Conservation (phyloP, 2,888 invertebrate genomes). For the Pseudoips prasinana region DNA sequence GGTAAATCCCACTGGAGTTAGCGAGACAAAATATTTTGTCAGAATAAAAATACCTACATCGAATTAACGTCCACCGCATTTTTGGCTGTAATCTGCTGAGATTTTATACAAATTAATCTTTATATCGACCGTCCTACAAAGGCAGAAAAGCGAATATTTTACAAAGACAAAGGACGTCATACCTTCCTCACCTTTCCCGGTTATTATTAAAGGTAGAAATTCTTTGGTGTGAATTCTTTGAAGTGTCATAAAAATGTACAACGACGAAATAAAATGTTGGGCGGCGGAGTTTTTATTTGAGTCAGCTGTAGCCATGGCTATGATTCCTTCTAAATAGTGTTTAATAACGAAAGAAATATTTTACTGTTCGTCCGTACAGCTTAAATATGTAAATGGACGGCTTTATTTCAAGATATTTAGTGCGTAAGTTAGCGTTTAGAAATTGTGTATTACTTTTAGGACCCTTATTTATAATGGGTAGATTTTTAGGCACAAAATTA, state of each 20-base stretch:
- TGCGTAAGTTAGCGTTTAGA: no score
- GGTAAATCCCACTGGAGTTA: conserved; percentile 21
- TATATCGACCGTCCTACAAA: conserved; percentile 13
- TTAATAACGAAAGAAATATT: conserved; percentile 1
- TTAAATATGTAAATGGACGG: no score
- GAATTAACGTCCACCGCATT: conserved; percentile 11
- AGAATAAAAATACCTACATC: conserved; percentile 9
- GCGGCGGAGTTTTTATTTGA: conserved; percentile 22
- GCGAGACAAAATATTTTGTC: conserved; percentile 16
- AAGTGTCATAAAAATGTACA: conserved; percentile 39
- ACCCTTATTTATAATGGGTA: no score
- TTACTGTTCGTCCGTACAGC: no score
- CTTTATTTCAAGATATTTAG: no score
- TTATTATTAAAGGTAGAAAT: conserved; percentile 37
- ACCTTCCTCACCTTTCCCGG: conserved; percentile 24
- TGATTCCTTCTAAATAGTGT: conserved; percentile 5
- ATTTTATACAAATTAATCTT: conserved; percentile 21
- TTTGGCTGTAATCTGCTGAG: conserved; percentile 16
- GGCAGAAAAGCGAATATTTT: conserved; percentile 14
- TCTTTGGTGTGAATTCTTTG: conserved; percentile 35
- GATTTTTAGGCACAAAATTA: no score
- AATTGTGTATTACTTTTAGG: no score
- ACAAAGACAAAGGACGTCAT: conserved; percentile 24
- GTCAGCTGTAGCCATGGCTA: conserved; percentile 1
- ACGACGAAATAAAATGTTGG: conserved; percentile 28